These are phyloP conservation scores for Bradysia coprophila DNA, from an alignment of 1,140 invertebrate species.

Conservation along the genomic window DNA sequence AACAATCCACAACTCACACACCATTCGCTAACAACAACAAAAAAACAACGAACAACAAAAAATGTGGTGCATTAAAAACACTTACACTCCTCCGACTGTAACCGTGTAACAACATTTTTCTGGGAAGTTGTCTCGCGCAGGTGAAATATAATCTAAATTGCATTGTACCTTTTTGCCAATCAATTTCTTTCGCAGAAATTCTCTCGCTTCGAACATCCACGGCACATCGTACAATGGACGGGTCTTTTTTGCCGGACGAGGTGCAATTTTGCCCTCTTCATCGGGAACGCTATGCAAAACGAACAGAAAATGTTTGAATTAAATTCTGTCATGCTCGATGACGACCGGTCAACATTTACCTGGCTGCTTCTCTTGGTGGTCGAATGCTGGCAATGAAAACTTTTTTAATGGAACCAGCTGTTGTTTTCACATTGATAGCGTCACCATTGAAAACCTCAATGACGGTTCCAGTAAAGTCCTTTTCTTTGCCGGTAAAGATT, in stretches of 20 bases:
- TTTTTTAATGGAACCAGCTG: constrained; percentile 68
- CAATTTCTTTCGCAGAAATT: constrained; percentile 89
- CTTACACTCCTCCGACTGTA: constrained; percentile 59
- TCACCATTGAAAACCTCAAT: constrained; percentile 91
- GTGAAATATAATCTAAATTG: constrained; percentile 91
- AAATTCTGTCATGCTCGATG: not conserved
- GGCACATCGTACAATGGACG: constrained; percentile 92
- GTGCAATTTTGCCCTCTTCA: constrained; percentile 39
- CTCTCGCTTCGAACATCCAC: constrained; percentile 94
- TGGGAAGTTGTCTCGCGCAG: constrained; percentile 77
- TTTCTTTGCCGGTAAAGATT: constrained; percentile 54
- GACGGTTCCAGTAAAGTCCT: constrained; percentile 71
- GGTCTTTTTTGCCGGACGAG: constrained; percentile 43
- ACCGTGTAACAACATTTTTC: constrained; percentile 95
- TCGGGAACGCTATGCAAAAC: constrained; percentile 20
- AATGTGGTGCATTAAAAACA: too few relatives aligned
- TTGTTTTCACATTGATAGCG: constrained; percentile 66
- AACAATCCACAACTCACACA: too few relatives aligned
- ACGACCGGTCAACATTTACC: constrained; percentile 8
- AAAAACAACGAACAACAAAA: not conserved
- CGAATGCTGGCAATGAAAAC: constrained; percentile 91
- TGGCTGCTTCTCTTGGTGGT: constrained; percentile 56
- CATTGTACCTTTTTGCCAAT: constrained; percentile 92
- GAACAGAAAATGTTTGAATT: constrained; percentile 1
- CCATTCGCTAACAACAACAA: not conserved